A percentile compares a stretch with the other conserved stretches of the same genome.
phyloP scores from a whole-genome alignment of 1,140 invertebrate genomes.

The Coptotermes formosanus region DNA sequence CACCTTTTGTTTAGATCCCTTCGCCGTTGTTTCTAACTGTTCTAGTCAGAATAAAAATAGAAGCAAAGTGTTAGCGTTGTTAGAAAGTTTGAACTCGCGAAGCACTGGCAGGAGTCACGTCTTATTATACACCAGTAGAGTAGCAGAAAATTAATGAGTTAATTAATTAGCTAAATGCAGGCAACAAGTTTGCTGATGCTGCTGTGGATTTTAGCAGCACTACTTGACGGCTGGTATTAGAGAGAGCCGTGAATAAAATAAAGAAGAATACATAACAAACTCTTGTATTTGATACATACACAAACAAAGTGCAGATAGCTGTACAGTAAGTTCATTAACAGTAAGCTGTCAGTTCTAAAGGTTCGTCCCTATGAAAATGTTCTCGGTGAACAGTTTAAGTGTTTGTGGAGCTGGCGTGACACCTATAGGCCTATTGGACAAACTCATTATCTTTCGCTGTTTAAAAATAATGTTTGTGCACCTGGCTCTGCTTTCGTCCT shows the following conservation, averaged over 20 bases:
- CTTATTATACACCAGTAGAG: neutral
- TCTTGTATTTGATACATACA: neutral
- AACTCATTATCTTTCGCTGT: too few species aligned
- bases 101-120: neutral
- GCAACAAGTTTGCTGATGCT: neutral
- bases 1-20: neutral
- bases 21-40: neutral
- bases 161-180: neutral
- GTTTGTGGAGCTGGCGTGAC: too few species aligned
- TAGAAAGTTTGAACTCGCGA: neutral
- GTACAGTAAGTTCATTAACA: neutral
- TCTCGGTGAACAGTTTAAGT: too few species aligned
- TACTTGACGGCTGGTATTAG: neutral
- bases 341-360: too few species aligned
- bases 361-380: too few species aligned
- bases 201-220: neutral
- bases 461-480: too few species aligned
- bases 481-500: too few species aligned
- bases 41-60: neutral
- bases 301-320: neutral
- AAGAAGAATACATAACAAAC: neutral
- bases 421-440: too few species aligned
- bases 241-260: neutral
- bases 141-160: constrained; percentile 1
- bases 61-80: neutral